phyloP scores from a whole-genome alignment of 2,888 invertebrate genomes.

The Cheilosia impressa region DNA sequence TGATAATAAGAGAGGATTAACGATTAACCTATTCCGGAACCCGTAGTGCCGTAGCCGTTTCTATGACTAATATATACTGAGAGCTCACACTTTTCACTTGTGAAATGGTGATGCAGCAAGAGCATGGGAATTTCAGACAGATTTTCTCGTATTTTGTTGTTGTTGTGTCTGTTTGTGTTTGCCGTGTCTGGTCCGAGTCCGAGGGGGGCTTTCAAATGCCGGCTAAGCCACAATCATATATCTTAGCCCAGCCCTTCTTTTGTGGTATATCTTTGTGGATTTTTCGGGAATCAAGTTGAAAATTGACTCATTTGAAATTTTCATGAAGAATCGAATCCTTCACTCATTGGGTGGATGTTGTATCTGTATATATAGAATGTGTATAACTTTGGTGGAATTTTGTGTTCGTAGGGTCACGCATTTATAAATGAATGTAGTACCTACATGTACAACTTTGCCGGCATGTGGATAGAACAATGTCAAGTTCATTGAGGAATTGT shows the following conservation, averaged over 20 bases:
- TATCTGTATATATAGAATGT: slow-evolving; percentile 13
- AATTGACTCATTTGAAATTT: slow-evolving; percentile 74
- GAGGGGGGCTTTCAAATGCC: slow-evolving; percentile 43
- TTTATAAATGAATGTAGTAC: slow-evolving; percentile 18
- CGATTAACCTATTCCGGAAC: slow-evolving; percentile 36
- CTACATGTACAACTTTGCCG: not conserved
- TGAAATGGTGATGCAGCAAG: slow-evolving; percentile 19
- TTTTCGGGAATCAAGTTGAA: slow-evolving; percentile 8
- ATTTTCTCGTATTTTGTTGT: slow-evolving; percentile 1
- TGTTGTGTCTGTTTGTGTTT: no score
- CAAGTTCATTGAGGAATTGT: slow-evolving; percentile 70
- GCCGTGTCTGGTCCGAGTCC: not conserved
- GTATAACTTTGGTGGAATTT: slow-evolving; percentile 44
- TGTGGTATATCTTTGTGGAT: slow-evolving; percentile 21
- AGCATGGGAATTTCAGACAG: slow-evolving; percentile 57
- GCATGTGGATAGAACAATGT: slow-evolving; percentile 63
- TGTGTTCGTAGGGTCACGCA: slow-evolving; percentile 57
- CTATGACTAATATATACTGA: slow-evolving; percentile 45
- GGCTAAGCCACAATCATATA: slow-evolving; percentile 28
- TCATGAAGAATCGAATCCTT: slow-evolving; percentile 65
- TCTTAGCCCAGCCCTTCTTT: slow-evolving; percentile 69
- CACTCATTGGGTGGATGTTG: slow-evolving; percentile 55
- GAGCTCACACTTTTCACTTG: slow-evolving; percentile 19
- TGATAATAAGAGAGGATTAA: slow-evolving; percentile 8
- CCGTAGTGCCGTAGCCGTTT: no score